Percentiles rank a stretch among this genome's conserved stretches.
Evolutionary conservation across 2,797 vertebrate genomes (phyloP).

Genomic region (Pipistrellus kuhlii): DNA sequence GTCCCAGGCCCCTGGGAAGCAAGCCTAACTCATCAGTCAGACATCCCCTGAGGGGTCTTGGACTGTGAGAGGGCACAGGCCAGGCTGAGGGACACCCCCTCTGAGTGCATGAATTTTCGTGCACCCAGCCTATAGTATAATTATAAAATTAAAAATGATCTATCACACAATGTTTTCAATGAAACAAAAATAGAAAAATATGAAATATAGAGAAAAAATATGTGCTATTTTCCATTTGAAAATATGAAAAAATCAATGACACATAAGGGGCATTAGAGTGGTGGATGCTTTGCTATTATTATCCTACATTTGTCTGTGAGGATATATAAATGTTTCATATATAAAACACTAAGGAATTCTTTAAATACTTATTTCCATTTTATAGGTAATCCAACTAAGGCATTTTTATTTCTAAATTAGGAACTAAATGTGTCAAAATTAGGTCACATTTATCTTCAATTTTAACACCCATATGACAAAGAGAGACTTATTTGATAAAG

Average conservation of each 20-base stretch:
- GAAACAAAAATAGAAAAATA: not conserved
- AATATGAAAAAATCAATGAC: constrained; percentile 10
- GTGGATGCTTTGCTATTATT: not conserved
- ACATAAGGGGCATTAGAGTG: not conserved
- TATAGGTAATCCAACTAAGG: not conserved
- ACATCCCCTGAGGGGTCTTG: too few species aligned
- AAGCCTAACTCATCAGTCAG: too few species aligned
- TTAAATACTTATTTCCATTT: constrained; percentile 54
- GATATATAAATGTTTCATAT: constrained; percentile 50
- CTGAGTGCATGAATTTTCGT: too few species aligned
- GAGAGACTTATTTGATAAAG: constrained; percentile 3
- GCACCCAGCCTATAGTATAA: not conserved
- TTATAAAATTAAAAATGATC: not conserved
- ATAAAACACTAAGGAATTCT: constrained; percentile 47
- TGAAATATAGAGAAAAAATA: not conserved
- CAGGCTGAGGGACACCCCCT: too few species aligned
- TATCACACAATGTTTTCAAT: not conserved
- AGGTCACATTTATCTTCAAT: constrained; percentile 50
- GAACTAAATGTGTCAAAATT: constrained; percentile 29
- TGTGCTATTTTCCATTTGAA: not conserved
- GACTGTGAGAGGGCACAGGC: too few species aligned
- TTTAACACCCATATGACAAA: not conserved
- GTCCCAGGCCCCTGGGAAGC: too few species aligned
- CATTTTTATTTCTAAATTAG: constrained; percentile 59
- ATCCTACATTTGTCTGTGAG: constrained; percentile 36